A percentile compares a stretch with the other conserved stretches of the same genome.
Evolutionary conservation across 2,113 vertebrate species (phyloP).

Genomic region (Oryzias curvinotus): DNA sequence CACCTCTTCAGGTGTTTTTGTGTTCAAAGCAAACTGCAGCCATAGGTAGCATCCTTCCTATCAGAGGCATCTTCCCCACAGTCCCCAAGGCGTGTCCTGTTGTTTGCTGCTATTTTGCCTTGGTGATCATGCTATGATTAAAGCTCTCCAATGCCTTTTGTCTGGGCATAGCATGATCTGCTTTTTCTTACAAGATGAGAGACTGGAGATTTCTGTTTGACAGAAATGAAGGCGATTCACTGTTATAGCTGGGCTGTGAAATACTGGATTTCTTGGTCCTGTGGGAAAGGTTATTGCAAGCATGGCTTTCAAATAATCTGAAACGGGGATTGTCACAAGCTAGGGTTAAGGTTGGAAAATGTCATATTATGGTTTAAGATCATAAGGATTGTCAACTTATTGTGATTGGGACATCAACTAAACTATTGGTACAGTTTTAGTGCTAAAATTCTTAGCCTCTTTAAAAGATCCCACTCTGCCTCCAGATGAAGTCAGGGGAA

Average conservation of each 20-base stretch:
- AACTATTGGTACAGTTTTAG: slow-evolving; percentile 41
- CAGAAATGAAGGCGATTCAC: slow-evolving; percentile 53
- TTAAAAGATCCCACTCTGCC: slow-evolving; percentile 27
- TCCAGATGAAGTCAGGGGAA: slow-evolving; percentile 33
- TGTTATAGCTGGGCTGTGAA: slow-evolving; percentile 46
- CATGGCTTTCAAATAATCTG: slow-evolving; percentile 58
- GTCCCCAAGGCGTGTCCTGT: slow-evolving; percentile 53
- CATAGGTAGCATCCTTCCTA: slow-evolving; percentile 50
- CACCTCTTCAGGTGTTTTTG: slow-evolving; percentile 58
- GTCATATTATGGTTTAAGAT: slow-evolving; percentile 61
- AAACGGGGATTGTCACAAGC: slow-evolving; percentile 49
- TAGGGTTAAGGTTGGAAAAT: slow-evolving; percentile 65
- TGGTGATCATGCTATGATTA: slow-evolving; percentile 64
- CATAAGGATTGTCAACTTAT: slow-evolving; percentile 54
- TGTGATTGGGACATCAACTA: slow-evolving; percentile 53
- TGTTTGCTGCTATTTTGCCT: slow-evolving; percentile 50
- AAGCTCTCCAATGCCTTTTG: slow-evolving; percentile 48
- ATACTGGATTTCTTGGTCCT: slow-evolving; percentile 56
- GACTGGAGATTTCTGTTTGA: slow-evolving; percentile 46
- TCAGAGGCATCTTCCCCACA: slow-evolving; percentile 40
- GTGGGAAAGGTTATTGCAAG: slow-evolving; percentile 60
- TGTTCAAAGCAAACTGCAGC: slow-evolving; percentile 58
- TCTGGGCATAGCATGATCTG: slow-evolving; percentile 25
- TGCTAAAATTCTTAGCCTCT: slow-evolving; percentile 29
- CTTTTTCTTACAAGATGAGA: slow-evolving; percentile 53